Base-by-base conservation (phyloP, 1,140 invertebrate species). In the Bombus soroeensis region DNA sequence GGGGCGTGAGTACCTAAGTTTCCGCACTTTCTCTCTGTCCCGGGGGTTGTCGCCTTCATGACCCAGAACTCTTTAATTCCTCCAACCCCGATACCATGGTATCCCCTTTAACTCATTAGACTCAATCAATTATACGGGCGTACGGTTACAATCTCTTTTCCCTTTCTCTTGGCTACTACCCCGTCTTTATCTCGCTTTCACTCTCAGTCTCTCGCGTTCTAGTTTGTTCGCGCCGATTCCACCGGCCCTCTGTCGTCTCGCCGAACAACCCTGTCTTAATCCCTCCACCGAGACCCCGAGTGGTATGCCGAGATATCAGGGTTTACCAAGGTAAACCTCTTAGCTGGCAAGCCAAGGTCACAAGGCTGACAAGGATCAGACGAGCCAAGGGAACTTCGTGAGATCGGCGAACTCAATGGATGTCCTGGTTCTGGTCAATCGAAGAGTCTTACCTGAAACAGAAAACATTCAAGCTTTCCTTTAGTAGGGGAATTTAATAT, bases 101-200 rank as follows among this genome's bases (percentile, higher is more conserved):
- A 92, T 94, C 94, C 92, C 91, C 94, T 94, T 95, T 94, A 95
- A 95, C 94, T 95, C 94, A 94, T 95, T 95, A 95, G 90, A 94
- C 86, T 91, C 92, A 92, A 94, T 94, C 93, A 94, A 94, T 94
- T 93, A 94, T 92, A 92, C 92, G 90, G 81, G 90, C 90, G 91
- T 88, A 87, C 92, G 85, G 88, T 89, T 91, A 90, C 90, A 86
- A 71, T 83, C 79, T 73, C 72, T 74, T 87, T 86, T 89, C 85
- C 81, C 87, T 88, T 81, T 90, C 78, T 88, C 87, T 81, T 72
- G 13, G 39, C 77, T 9, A 25, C 75, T 13, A 25, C 28, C 28
- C n/a, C n/a, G 28, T 28, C 57, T 39, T 47, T 10, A 3, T 76
- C 76, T 34, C 75, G 70, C 59, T 32, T 10, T 47, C 32, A 25